These are phyloP conservation scores for Anoplolepis gracilipes DNA, from an alignment of 1,140 invertebrate species.

Conservation along the genomic window DNA sequence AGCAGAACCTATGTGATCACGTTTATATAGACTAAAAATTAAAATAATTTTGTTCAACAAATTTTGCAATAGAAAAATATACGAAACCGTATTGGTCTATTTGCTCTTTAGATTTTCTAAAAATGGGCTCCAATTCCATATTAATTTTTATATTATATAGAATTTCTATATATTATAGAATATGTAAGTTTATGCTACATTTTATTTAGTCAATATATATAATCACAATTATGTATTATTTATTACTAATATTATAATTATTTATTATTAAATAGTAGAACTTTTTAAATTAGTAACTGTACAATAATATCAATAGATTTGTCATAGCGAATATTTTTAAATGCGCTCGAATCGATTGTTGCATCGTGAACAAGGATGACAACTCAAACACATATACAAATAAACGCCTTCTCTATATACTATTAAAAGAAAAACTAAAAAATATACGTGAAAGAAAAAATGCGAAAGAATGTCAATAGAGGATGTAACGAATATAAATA, in stretches of 20 bases:
- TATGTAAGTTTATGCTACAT: too few relatives aligned
- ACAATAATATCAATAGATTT: not conserved
- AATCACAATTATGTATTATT: too few relatives aligned
- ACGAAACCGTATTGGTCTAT: not conserved
- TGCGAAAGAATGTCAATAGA: conserved; percentile 1
- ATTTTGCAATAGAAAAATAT: not conserved
- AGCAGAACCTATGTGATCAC: not conserved
- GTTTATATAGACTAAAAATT: not conserved
- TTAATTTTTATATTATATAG: too few relatives aligned
- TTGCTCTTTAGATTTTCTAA: not conserved
- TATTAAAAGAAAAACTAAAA: conserved; percentile 23
- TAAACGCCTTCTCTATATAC: not conserved
- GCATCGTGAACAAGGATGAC: too few relatives aligned
- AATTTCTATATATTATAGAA: too few relatives aligned
- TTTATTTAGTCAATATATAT: too few relatives aligned
- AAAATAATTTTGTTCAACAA: not conserved
- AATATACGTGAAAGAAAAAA: conserved; percentile 18
- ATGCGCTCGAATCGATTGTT: not conserved
- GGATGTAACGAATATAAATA: too few relatives aligned
- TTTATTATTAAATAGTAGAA: conserved; percentile 3
- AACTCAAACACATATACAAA: not conserved
- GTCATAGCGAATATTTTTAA: not conserved
- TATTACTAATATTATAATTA: not conserved
- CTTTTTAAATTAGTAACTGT: not conserved
- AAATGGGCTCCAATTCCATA: not conserved